Conservation (phyloP, 2,888 invertebrate genomes). For the Pachydiplax longipennis region DNA sequence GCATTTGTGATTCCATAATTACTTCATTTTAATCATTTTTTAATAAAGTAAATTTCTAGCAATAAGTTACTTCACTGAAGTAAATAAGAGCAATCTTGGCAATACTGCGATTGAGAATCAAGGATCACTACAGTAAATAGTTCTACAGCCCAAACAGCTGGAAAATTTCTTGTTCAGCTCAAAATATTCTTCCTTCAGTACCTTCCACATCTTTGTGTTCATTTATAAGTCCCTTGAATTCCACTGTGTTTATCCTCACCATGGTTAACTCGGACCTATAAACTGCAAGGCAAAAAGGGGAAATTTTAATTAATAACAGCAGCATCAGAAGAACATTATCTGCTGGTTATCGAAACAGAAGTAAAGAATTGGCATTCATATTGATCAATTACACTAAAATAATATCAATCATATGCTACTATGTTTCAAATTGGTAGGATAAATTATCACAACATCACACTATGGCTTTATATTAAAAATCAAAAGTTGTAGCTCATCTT, state of each 20-base stretch:
- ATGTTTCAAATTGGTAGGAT: too few species aligned
- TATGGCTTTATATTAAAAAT: too few species aligned
- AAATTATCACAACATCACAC: too few species aligned
- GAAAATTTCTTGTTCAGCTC: slow-evolving; percentile 47
- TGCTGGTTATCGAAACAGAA: too few species aligned
- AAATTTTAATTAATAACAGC: neutral
- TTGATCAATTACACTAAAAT: too few species aligned
- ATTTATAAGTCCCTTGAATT: slow-evolving; percentile 66
- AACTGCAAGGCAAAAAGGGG: slow-evolving; percentile 58
- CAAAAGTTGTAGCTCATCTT: too few species aligned
- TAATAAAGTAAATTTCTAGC: neutral
- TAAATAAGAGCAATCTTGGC: neutral
- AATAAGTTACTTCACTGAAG: neutral
- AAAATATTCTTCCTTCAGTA: slow-evolving; percentile 55
- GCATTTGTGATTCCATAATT: neutral
- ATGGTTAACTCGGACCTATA: slow-evolving; percentile 74
- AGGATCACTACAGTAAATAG: neutral
- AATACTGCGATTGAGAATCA: neutral
- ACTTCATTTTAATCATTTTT: neutral
- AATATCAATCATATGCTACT: too few species aligned
- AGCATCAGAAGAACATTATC: too few species aligned
- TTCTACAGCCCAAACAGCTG: neutral
- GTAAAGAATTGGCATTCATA: too few species aligned
- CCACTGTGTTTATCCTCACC: slow-evolving; percentile 78
- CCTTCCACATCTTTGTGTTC: slow-evolving; percentile 61